phyloP scores from a whole-genome alignment of 2,113 vertebrate genomes.

The Helogale parvula region DNA sequence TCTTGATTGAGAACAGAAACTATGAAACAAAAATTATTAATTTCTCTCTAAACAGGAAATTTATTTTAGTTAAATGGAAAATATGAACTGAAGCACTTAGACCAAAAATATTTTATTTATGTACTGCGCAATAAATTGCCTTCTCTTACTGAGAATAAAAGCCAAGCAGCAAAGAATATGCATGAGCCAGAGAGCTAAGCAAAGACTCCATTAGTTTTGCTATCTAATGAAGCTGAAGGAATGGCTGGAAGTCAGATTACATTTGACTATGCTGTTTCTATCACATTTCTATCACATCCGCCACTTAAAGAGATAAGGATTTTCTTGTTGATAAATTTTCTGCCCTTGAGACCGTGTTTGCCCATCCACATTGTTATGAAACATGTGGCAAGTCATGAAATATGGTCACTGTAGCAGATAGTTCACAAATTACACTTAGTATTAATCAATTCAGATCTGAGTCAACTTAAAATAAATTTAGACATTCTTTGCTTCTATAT shows the following conservation, averaged over 20 bases:
- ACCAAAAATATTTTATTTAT: constrained; percentile 16
- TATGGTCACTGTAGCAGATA: background rate
- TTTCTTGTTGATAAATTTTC: background rate
- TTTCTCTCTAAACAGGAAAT: background rate
- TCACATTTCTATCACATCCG: background rate
- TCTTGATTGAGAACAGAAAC: background rate
- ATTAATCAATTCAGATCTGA: background rate
- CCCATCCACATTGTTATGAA: background rate
- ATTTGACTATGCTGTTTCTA: background rate
- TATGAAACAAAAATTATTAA: background rate
- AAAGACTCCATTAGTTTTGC: background rate
- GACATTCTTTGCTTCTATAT: background rate
- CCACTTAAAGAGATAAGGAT: constrained; percentile 17
- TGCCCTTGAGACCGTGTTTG: background rate
- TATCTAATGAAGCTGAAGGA: background rate
- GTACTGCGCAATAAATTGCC: background rate
- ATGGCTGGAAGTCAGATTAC: background rate
- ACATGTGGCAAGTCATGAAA: background rate
- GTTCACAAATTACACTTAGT: background rate
- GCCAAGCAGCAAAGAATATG: background rate
- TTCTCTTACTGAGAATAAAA: constrained; percentile 1
- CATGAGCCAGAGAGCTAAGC: background rate
- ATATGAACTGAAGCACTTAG: background rate
- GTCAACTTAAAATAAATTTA: background rate
- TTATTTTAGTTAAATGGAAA: constrained; percentile 39